These are phyloP conservation scores for Dufourea novaeangliae DNA, from an alignment of 1,140 invertebrate genomes.

Conservation along the genomic window DNA sequence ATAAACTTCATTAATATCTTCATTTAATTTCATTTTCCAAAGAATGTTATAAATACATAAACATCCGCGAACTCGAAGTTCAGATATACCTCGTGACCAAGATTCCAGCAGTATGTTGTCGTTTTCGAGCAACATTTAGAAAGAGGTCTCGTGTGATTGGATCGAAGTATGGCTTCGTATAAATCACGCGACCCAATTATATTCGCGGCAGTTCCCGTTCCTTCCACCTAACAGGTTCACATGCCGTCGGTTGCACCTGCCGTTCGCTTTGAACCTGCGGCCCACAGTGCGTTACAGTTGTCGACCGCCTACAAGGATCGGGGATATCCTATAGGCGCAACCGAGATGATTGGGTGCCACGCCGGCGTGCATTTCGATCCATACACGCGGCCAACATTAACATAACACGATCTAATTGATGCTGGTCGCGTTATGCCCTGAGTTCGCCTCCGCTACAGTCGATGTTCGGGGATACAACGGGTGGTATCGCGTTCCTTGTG, in stretches of 20 bases:
- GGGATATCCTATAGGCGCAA: conserved; percentile 17
- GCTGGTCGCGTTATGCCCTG: conserved; percentile 47
- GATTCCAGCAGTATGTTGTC: no score
- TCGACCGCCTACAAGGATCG: conserved; percentile 59
- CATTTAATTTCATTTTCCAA: no score
- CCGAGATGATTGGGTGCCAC: conserved; percentile 67
- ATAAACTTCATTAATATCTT: no score
- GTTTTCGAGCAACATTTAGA: not conserved
- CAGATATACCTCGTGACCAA: no score
- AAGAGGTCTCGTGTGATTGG: not conserved
- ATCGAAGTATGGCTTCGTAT: not conserved
- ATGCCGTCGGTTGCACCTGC: conserved; percentile 49
- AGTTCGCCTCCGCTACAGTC: conserved; percentile 17
- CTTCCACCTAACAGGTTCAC: conserved; percentile 47
- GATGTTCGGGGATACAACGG: not conserved
- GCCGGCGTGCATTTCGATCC: conserved; percentile 11
- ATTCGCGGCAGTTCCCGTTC: conserved; percentile 30
- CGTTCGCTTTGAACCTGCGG: conserved; percentile 25
- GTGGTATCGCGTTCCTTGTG: conserved; percentile 3
- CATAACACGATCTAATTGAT: conserved; percentile 76
- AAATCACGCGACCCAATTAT: not conserved
- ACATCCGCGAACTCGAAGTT: no score
- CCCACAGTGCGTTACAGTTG: conserved; percentile 49
- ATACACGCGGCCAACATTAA: conserved; percentile 60
- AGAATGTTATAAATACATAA: no score